Percentiles rank a stretch among this genome's conserved stretches.
Evolutionary conservation across 2,797 vertebrate species (phyloP).

Genomic region (Triplophysa yarkandensis): DNA sequence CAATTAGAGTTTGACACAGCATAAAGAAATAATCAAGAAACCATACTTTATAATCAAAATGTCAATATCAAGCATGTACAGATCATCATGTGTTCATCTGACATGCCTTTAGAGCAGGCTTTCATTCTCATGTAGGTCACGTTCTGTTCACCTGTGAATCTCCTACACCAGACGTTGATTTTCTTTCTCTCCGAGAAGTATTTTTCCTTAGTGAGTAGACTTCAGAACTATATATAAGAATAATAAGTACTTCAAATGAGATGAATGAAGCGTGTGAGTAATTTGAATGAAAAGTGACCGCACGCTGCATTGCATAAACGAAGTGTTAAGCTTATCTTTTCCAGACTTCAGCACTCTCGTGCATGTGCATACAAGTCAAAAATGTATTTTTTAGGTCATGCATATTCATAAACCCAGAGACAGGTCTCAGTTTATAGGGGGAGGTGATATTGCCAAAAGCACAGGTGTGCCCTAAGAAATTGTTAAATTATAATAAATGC

Average conservation of each 20-base stretch:
- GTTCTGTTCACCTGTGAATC: neutral
- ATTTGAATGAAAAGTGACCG: neutral
- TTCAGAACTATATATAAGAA: neutral
- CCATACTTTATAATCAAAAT: conserved; percentile 25
- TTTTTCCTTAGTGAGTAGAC: neutral
- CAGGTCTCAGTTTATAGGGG: neutral
- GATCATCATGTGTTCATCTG: neutral
- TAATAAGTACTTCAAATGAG: neutral
- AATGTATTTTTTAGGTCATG: neutral
- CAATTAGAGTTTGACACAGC: conserved; percentile 8
- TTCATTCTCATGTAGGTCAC: conserved; percentile 2
- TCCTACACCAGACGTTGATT: neutral
- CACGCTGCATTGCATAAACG: neutral
- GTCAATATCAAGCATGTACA: conserved; percentile 21
- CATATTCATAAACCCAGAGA: neutral
- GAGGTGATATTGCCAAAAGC: neutral
- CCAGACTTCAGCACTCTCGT: conserved; percentile 2
- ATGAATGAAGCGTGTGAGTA: conserved; percentile 13
- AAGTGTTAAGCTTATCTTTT: conserved; percentile 5
- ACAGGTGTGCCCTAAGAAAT: too few relatives aligned
- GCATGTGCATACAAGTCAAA: neutral
- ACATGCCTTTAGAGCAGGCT: neutral
- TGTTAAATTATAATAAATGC: too few relatives aligned
- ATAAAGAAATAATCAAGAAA: conserved; percentile 26
- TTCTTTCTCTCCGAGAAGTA: neutral